Percentiles rank a stretch among this genome's conserved stretches.
Evolutionary conservation across 2,113 vertebrate species (phyloP).

Genomic region (Fregata magnificens): DNA sequence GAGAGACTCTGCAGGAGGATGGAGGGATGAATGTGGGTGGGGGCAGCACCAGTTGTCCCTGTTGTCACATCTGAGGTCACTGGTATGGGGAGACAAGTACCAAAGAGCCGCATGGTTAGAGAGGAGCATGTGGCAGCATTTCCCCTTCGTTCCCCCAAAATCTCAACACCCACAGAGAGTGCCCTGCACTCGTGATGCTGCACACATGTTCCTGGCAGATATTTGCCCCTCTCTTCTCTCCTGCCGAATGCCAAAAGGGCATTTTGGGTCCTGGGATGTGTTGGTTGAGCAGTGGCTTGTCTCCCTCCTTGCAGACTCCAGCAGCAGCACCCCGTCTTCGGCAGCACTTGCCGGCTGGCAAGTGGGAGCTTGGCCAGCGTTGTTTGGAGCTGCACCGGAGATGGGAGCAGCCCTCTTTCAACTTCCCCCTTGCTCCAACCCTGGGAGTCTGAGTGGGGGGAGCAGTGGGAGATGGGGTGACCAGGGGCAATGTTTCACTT

Average conservation of each 20-base stretch:
- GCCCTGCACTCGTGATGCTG: not conserved
- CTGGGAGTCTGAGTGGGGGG: no score
- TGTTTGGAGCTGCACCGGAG: not conserved
- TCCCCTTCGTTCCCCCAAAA: not conserved
- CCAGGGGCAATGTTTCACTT: not conserved
- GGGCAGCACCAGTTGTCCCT: not conserved
- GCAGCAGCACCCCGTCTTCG: constrained; percentile 86
- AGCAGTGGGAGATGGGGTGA: not conserved
- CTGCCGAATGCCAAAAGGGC: not conserved
- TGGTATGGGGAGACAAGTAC: not conserved
- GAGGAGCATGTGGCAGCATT: not conserved
- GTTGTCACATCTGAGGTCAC: not conserved
- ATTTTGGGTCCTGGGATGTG: not conserved
- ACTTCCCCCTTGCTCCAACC: not conserved
- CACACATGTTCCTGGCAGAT: not conserved
- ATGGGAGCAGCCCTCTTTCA: not conserved
- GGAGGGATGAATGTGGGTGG: not conserved
- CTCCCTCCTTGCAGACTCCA: constrained; percentile 75
- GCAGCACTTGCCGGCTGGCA: constrained; percentile 82
- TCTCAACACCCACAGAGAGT: not conserved
- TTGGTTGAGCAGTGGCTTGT: not conserved
- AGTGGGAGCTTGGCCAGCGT: not conserved
- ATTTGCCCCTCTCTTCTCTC: not conserved
- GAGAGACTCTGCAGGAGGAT: not conserved
- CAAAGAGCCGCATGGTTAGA: not conserved